Percentiles rank a stretch among this genome's conserved stretches.
phyloP scores from a whole-genome alignment of 1,140 invertebrate genomes.

The Gryon sp. region DNA sequence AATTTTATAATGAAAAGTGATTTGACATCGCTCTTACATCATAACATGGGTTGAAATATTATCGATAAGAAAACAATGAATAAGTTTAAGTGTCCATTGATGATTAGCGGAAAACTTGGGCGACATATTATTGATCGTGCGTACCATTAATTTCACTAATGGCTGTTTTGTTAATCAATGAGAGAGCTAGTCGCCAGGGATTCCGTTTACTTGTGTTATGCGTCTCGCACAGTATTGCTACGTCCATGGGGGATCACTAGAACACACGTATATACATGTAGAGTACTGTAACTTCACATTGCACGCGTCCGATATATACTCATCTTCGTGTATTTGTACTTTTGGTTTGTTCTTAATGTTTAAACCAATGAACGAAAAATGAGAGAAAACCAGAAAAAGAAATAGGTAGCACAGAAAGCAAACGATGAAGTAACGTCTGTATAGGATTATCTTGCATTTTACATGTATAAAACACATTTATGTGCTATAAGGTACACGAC shows the following conservation, averaged over 20 bases:
- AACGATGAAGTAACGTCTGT: no score
- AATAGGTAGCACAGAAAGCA: no score
- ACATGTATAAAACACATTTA: no score
- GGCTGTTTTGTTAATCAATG: constrained; percentile 75
- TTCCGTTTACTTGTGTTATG: constrained; percentile 52
- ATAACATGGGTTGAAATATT: no score
- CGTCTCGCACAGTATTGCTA: constrained; percentile 28
- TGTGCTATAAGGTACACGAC: no score
- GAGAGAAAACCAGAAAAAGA: constrained; percentile 2
- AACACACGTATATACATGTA: constrained; percentile 1
- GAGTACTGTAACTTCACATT: constrained; percentile 14
- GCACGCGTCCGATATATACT: constrained; percentile 50
- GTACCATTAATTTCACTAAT: constrained; percentile 76
- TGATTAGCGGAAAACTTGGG: constrained; percentile 40
- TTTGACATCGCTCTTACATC: no score
- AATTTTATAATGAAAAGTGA: no score
- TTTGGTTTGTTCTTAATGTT: constrained; percentile 36
- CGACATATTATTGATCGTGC: constrained; percentile 64
- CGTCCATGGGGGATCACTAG: constrained; percentile 23
- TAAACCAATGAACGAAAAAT: constrained; percentile 34
- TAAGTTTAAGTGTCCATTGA: neutral
- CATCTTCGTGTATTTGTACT: constrained; percentile 46
- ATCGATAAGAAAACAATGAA: no score
- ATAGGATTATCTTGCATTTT: no score
- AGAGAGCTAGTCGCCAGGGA: constrained; percentile 67